Conservation (phyloP, 2,797 vertebrate species). For the Sebastes hubbsi region DNA sequence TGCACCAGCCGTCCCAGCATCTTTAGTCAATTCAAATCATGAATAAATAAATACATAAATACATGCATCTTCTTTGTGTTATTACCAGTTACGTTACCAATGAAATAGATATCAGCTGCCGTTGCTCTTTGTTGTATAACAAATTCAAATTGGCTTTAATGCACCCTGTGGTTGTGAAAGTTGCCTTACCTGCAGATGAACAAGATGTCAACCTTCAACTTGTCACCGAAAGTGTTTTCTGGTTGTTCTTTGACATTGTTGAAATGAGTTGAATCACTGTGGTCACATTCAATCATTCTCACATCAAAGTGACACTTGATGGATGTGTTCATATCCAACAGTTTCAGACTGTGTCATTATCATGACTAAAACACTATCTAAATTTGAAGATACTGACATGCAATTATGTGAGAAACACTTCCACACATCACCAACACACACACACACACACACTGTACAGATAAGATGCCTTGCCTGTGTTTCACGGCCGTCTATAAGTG, state of each 20-base stretch:
- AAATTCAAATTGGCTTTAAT: neutral
- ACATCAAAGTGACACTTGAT: neutral
- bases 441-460: constrained; percentile 44
- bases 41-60: no score
- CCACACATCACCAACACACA: constrained; percentile 34
- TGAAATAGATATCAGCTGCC: neutral
- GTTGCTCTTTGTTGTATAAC: neutral
- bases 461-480: constrained; percentile 60
- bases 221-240: neutral
- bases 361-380: constrained; percentile 16
- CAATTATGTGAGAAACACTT: constrained; percentile 53
- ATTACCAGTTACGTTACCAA: neutral
- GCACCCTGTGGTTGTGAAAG: neutral
- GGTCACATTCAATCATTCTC: neutral
- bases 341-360: neutral
- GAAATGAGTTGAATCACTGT: neutral
- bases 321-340: constrained; percentile 5
- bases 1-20: no score
- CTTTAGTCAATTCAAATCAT: no score
- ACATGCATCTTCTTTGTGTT: neutral
- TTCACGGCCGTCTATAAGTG: constrained; percentile 53
- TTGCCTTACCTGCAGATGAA: neutral
- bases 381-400: constrained; percentile 25
- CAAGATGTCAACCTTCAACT: neutral
- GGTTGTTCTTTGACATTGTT: neutral